Conservation (phyloP, 2,797 vertebrate genomes). For the Threskiornis aethiopicus region DNA sequence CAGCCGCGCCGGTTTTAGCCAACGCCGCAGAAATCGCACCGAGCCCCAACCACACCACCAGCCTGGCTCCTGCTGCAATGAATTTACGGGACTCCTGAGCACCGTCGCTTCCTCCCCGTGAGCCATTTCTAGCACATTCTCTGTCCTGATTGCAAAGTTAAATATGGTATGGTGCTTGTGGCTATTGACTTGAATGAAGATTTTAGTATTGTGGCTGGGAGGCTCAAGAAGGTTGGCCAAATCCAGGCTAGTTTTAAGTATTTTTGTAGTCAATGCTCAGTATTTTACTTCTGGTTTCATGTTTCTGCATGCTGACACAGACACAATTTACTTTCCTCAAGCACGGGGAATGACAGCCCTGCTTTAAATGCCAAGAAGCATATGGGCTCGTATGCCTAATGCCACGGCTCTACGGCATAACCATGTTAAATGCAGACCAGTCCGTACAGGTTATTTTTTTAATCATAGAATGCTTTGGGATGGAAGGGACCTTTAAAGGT, state of each 20-base stretch:
- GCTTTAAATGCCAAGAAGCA: neutral
- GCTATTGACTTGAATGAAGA: neutral
- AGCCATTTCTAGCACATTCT: neutral
- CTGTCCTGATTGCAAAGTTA: neutral
- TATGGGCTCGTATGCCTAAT: neutral
- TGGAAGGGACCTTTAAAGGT: too few relatives aligned
- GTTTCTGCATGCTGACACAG: neutral
- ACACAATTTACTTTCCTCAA: neutral
- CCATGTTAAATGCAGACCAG: neutral
- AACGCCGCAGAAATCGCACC: neutral
- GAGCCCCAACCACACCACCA: neutral
- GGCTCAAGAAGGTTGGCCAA: neutral
- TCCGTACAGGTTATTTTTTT: neutral
- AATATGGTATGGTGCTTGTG: neutral
- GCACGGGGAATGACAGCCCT: neutral
- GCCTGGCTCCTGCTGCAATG: neutral
- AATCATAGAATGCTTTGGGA: too few relatives aligned
- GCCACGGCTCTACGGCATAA: neutral
- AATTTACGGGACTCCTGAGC: neutral
- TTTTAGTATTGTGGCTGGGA: neutral
- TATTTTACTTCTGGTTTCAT: neutral
- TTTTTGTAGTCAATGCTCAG: neutral
- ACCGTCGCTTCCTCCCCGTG: fast-evolving
- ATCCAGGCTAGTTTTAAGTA: neutral
- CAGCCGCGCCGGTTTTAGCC: fast-evolving